Conservation (phyloP, 2,113 vertebrate species). For the Gavialis gangeticus region DNA sequence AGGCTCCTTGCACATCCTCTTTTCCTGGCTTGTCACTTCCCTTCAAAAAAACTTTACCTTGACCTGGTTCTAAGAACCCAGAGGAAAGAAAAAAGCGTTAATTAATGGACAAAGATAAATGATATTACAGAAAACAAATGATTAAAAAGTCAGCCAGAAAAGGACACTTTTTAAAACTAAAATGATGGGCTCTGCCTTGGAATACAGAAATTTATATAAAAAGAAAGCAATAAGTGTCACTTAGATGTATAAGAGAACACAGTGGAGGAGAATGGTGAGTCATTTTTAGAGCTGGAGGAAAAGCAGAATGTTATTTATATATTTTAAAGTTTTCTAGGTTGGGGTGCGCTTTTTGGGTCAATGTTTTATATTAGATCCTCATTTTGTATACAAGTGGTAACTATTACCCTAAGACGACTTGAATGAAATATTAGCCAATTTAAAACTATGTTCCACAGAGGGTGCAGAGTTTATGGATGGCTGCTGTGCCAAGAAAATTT, state of each 20-base stretch:
- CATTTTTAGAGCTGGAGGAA: not conserved
- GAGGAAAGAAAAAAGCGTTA: not conserved
- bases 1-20: not conserved
- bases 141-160: not conserved
- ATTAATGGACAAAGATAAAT: not conserved
- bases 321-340: not conserved
- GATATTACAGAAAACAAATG: not conserved
- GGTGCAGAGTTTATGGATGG: conserved; percentile 28
- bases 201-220: not conserved
- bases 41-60: not conserved
- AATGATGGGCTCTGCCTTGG: not conserved
- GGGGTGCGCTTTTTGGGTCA: not conserved
- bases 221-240: not conserved
- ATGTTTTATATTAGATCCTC: not conserved
- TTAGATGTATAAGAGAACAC: not conserved
- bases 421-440: conserved; percentile 43
- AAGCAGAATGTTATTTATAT: not conserved
- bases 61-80: not conserved
- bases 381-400: conserved; percentile 44
- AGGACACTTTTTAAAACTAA: not conserved
- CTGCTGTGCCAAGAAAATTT: conserved; percentile 41
- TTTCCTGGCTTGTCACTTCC: not conserved
- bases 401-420: conserved; percentile 12
- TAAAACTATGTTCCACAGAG: conserved; percentile 21
- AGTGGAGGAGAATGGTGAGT: not conserved